Conservation (phyloP, 2,888 invertebrate genomes). For the Leptarthrus brevirostris region DNA sequence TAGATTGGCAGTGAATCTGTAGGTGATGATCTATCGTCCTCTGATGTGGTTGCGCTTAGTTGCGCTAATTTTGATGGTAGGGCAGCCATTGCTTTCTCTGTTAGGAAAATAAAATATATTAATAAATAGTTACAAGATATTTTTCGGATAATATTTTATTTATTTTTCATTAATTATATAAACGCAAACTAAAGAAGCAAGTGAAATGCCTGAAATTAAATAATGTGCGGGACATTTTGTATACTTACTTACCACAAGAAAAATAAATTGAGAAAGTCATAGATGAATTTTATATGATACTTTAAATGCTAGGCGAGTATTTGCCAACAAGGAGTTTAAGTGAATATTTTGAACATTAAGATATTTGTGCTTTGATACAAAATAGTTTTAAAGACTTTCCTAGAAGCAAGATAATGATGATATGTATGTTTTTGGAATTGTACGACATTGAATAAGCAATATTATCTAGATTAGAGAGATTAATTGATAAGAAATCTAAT, state of each 20-base stretch:
- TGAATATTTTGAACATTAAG: too few species aligned
- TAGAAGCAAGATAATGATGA: too few species aligned
- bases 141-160: background rate
- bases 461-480: too few species aligned
- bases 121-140: background rate
- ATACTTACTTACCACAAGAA: slow-evolving; percentile 12
- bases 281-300: too few species aligned
- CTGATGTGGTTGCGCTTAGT: slow-evolving; percentile 63
- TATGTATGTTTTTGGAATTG: too few species aligned
- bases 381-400: too few species aligned
- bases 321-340: too few species aligned
- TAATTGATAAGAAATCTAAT: too few species aligned
- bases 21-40: slow-evolving; percentile 77
- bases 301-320: too few species aligned
- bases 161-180: background rate
- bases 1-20: slow-evolving; percentile 84
- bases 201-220: slow-evolving; percentile 1
- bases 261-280: background rate
- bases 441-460: too few species aligned
- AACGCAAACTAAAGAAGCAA: background rate
- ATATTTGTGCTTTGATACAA: too few species aligned
- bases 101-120: slow-evolving; percentile 40
- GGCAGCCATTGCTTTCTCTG: slow-evolving; percentile 83
- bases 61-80: slow-evolving; percentile 72
- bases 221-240: background rate